Evolutionary conservation across 2,888 invertebrate species (phyloP), one percentile per base, ranked within the genome.

Genomic region (Pterostichus niger): DNA sequence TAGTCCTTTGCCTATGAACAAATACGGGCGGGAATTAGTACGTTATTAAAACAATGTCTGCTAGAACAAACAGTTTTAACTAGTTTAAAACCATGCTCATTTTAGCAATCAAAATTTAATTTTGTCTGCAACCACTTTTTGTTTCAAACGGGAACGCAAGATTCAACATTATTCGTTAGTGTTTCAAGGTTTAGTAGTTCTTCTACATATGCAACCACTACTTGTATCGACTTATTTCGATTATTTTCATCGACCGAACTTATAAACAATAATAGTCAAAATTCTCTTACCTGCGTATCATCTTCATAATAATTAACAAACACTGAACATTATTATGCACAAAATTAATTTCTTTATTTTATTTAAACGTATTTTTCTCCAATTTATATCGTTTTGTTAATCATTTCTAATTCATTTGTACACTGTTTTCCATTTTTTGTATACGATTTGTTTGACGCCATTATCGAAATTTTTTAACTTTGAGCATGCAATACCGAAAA

Each of bases 1-100:
- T 40, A 64, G 52, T 49, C 83, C 83, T 83, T 77, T 64, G 77
- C 83, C 83, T 83, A 83, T 68, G 83, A 68, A 76, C 59, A 83
- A 77, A 83, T 24, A 49, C 31, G 49, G 64, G 7, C 73, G 31
- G 33, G 17, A 52, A 52, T 75, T 75, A 75, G 75, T 52, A 75
- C 17, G 31, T 64, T 11, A 64, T 64, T 3, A 10, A 33, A 59
- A 5, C 49, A 49, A 11, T n/a, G 49, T 1, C 49, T 49, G 13
- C 11, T 11, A n/a, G 0, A 49, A 49, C n/a, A 13, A 46, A n/a
- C 49, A 49, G 5, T 44, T 44, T 44, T 44, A 44, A 7, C 44
- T 44, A 24, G 5, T 6, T 49, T 49, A 10, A 49, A 49, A 49
- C 49, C 31, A 31, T 35, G 17, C 64, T 64, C 11, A 31, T 10